Evolutionary conservation across 2,113 vertebrate genomes (phyloP).

Genomic region (Montifringilla adamsi): DNA sequence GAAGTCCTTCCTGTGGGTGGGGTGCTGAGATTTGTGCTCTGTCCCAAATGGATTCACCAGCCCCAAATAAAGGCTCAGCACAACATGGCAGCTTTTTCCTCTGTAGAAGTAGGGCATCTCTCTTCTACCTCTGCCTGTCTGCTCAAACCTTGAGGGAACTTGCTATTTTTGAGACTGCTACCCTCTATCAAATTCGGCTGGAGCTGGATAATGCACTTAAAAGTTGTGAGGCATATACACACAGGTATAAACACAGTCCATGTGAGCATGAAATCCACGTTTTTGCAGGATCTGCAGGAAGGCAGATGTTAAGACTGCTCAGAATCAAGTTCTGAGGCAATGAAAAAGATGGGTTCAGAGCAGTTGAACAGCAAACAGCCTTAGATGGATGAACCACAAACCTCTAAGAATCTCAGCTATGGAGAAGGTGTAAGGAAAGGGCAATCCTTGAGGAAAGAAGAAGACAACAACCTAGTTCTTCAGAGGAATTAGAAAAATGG

Average conservation of each 20-base stretch:
- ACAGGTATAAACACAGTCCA: not conserved
- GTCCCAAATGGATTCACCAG: not conserved
- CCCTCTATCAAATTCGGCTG: not conserved
- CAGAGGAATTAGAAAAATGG: not conserved
- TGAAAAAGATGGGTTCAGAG: not conserved
- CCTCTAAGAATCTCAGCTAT: not conserved
- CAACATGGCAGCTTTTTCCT: conserved; percentile 45
- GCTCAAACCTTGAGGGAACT: conserved; percentile 63
- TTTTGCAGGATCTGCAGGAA: conserved; percentile 14
- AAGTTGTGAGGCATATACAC: not conserved
- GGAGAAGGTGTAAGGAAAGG: not conserved
- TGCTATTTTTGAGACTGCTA: conserved; percentile 55
- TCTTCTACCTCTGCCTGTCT: conserved; percentile 38
- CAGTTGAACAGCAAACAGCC: not conserved
- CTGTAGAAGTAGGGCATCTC: conserved; percentile 56
- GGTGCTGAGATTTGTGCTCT: not conserved
- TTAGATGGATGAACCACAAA: not conserved
- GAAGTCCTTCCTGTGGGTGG: conserved; percentile 12
- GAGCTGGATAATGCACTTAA: conserved; percentile 36
- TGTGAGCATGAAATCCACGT: not conserved
- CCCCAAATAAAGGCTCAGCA: conserved; percentile 24
- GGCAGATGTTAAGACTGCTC: not conserved
- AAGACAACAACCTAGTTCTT: not conserved
- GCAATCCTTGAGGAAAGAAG: not conserved
- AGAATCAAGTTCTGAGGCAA: not conserved